Conservation (phyloP, 2,797 vertebrate genomes). For the Caiman crocodilus region DNA sequence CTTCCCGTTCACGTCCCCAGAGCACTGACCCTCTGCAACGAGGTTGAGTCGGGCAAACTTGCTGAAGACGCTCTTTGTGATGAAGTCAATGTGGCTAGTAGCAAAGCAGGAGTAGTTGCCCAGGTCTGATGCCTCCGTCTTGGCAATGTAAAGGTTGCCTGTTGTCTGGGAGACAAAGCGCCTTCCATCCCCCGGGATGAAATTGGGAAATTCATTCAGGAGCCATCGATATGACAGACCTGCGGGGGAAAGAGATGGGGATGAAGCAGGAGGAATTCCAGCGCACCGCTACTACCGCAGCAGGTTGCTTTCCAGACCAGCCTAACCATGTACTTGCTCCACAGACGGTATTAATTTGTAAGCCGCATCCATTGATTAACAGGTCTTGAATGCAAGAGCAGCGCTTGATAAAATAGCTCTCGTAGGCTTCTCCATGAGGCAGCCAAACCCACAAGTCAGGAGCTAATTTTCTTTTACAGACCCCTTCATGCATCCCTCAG, state of each 20-base stretch:
- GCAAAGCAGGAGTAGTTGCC: constrained; percentile 95
- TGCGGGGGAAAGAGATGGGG: constrained; percentile 55
- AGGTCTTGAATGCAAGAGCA: accelerated
- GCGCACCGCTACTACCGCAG: background rate
- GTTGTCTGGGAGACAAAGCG: constrained; percentile 96
- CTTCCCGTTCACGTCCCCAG: accelerated
- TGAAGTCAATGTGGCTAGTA: constrained; percentile 94
- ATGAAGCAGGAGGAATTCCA: background rate
- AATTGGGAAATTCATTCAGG: constrained; percentile 95
- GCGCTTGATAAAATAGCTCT: background rate
- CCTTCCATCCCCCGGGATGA: constrained; percentile 88
- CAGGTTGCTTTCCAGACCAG: background rate
- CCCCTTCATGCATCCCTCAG: background rate
- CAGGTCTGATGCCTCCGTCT: constrained; percentile 88
- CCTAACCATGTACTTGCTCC: background rate
- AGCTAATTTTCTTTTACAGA: accelerated
- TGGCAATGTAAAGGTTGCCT: constrained; percentile 93
- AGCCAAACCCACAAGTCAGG: accelerated
- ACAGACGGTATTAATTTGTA: background rate
- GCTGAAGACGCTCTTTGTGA: constrained; percentile 97
- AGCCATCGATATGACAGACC: constrained; percentile 96
- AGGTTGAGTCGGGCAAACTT: constrained; percentile 90
- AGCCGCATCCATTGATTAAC: accelerated
- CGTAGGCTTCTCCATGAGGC: background rate
- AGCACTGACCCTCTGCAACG: constrained; percentile 86